Conservation (phyloP, 2,113 vertebrate species). For the Desmodus rotundus region DNA sequence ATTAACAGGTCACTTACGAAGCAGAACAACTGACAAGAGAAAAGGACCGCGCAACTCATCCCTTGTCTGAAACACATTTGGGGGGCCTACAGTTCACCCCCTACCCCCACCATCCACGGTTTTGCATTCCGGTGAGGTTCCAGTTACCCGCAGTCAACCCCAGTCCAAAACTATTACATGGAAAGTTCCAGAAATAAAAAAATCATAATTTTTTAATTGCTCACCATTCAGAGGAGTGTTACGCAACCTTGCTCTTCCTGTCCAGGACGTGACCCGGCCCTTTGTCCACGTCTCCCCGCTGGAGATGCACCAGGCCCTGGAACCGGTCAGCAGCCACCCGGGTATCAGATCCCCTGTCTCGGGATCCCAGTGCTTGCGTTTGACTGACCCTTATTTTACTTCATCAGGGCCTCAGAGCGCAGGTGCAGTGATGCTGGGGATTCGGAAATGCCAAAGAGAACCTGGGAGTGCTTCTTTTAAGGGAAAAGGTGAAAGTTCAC, state of each 20-base stretch:
- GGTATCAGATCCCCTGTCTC: not conserved
- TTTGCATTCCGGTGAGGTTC: not conserved
- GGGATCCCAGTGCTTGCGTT: not conserved
- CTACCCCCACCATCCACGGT: not conserved
- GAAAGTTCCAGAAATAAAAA: not conserved
- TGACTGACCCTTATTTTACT: not conserved
- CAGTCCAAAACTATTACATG: not conserved
- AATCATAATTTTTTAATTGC: not conserved
- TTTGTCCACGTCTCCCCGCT: not conserved
- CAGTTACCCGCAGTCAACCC: not conserved
- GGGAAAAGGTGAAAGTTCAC: not conserved
- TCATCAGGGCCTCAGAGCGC: accelerated
- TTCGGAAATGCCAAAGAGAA: accelerated
- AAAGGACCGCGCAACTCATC: not conserved
- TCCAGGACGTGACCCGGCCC: not conserved
- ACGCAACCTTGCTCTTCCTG: not conserved
- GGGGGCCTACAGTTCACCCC: not conserved
- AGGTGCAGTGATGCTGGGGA: not conserved
- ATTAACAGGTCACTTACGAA: not conserved
- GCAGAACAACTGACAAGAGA: not conserved
- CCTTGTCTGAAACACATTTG: not conserved
- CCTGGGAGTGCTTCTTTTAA: not conserved
- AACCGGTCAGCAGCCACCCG: not conserved
- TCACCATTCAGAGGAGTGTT: not conserved
- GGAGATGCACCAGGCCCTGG: not conserved